Evolutionary conservation across 2,888 invertebrate genomes (phyloP), one percentile per base, ranked within the genome.

Genomic region (Pyrocoelia pectoralis): DNA sequence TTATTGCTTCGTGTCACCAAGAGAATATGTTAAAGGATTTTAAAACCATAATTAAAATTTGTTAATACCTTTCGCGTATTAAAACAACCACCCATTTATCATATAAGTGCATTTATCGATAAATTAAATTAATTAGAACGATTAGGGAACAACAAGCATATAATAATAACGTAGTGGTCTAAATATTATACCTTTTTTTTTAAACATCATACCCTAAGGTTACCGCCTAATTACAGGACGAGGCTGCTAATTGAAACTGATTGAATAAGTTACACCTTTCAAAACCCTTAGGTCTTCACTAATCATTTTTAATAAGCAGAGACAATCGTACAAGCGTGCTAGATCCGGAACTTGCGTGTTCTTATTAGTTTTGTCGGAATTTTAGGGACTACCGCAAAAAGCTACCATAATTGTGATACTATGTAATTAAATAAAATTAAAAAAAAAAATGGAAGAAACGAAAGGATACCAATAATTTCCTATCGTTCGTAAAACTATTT

Each of bases 291-390:
- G 54, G 66, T 54, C 49, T 50, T 65, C 68, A 61, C 69, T 66
- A 71, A 71, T 66, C 68, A 66, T 61, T 59, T 53, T 49, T 69
- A 69, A 69, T 71, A 69, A 67, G 67, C 69, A 68, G 69, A 69
- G 68, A 67, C 68, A 68, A 67, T 68, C 61, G 62, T 29, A 41
- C 55, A 50, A 61, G 63, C 65, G 66, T 63, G 65, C 61, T 60
- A 53, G 68, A 53, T 57, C 38, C 53, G 65, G 57, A 65, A 58
- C 65, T 68, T 58, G 68, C 68, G 68, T 69, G 67, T 62, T 51
- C 49, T 50, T 52, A 60, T 62, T 65, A 62, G 65, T 64, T 65
- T 56, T 70, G 60, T 62, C 59, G 63, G 64, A 52, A 56, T 56
- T 29, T 56, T 40, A 40, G 56, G 43, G 38, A 29, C 55, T 52